Percentiles rank a stretch among this genome's conserved stretches.
phyloP scores from a whole-genome alignment of 2,797 vertebrate genomes.

The Leptoclinus maculatus region DNA sequence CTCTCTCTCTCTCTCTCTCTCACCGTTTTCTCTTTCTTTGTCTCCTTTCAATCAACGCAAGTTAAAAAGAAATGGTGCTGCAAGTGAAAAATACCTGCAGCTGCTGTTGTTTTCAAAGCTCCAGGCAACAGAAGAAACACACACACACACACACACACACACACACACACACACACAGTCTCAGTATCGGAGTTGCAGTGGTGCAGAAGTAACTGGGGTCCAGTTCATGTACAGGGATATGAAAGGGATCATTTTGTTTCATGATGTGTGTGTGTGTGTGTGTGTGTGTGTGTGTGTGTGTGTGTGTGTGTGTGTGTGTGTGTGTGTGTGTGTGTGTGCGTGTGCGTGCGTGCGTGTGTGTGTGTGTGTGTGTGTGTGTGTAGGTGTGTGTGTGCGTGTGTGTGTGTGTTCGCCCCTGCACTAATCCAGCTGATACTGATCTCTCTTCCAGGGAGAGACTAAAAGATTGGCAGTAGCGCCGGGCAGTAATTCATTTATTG shows the following conservation, averaged over 20 bases:
- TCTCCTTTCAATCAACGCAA: slow-evolving; percentile 49
- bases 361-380: too few species aligned
- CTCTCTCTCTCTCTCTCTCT: slow-evolving; percentile 28
- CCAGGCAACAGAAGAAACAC: slow-evolving; percentile 21
- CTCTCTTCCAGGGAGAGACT: neutral
- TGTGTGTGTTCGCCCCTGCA: neutral
- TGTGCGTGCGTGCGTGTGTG: neutral
- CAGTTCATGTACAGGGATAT: slow-evolving; percentile 18
- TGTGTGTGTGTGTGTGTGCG: neutral
- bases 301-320: neutral
- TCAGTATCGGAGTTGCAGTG: neutral
- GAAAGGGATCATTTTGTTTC: slow-evolving; percentile 36
- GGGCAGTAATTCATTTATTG: neutral
- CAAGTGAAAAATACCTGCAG: slow-evolving; percentile 49
- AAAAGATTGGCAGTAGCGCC: neutral
- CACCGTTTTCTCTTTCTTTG: slow-evolving; percentile 43
- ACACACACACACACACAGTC: slow-evolving; percentile 10
- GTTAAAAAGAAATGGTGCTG: slow-evolving; percentile 51
- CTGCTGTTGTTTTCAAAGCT: slow-evolving; percentile 49
- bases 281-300: neutral
- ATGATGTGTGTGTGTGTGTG: neutral
- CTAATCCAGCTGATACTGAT: slow-evolving; percentile 28
- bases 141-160: neutral
- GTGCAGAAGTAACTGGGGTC: slow-evolving; percentile 20
- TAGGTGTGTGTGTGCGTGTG: too few species aligned